Evolutionary conservation across 2,888 invertebrate species (phyloP).

Genomic region (Trypoxylon attenuatum): DNA sequence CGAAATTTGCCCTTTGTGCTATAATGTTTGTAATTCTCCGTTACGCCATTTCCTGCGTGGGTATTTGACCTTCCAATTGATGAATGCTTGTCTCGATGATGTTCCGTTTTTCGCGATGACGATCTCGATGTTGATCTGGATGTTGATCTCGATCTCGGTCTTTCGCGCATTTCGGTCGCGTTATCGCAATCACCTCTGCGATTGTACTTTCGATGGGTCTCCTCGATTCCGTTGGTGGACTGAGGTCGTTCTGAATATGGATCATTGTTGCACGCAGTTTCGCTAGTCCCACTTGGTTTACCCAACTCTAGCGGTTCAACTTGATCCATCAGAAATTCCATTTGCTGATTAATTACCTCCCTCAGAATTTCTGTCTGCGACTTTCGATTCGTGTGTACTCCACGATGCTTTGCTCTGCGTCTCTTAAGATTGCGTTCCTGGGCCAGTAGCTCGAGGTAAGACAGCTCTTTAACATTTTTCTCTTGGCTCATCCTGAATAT

Average conservation of each 20-base stretch:
- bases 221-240: too few relatives aligned
- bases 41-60: conserved; percentile 30
- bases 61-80: conserved; percentile 4
- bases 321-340: conserved; percentile 68
- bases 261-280: neutral
- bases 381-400: conserved; percentile 72
- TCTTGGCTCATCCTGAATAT: conserved; percentile 38
- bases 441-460: conserved; percentile 64
- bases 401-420: conserved; percentile 67
- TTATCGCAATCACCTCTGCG: too few relatives aligned
- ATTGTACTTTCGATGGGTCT: too few relatives aligned
- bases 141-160: neutral
- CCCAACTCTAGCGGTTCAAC: conserved; percentile 15
- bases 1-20: conserved; percentile 31
- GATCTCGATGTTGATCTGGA: neutral
- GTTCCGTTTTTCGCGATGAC: neutral
- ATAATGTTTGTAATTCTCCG: conserved; percentile 30
- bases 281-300: neutral
- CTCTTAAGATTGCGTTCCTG: conserved; percentile 71
- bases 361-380: conserved; percentile 69
- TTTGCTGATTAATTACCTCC: conserved; percentile 71
- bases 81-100: conserved; percentile 16
- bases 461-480: conserved; percentile 46
- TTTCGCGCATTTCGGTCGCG: neutral
- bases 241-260: too few relatives aligned